These are phyloP conservation scores for Pelagia noctiluca DNA, from an alignment of 30 jellyfish, hydroid and myxozoan genomes.

Conservation along the genomic window DNA sequence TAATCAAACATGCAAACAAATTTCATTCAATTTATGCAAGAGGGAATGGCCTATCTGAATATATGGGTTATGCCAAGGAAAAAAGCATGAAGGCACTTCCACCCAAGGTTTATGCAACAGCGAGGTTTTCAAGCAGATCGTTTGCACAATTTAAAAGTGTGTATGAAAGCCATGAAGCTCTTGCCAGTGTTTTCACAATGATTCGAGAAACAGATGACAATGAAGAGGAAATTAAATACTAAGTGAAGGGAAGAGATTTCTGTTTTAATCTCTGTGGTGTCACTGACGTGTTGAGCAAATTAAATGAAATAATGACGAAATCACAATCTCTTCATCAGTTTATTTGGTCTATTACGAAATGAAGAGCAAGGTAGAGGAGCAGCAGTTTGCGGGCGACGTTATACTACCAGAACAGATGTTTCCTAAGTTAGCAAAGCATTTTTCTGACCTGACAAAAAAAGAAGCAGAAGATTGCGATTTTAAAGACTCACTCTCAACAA, in stretches of 20 bases:
- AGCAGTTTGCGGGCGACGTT: constrained; percentile 15
- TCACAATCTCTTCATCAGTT: constrained; percentile 33
- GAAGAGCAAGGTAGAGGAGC: constrained; percentile 36
- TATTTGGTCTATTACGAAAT: constrained; percentile 37
- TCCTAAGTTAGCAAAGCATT: constrained; percentile 29
- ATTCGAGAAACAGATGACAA: constrained; percentile 43
- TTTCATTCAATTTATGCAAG: constrained; percentile 42
- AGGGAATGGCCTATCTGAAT: constrained; percentile 57
- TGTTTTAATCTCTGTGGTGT: constrained; percentile 35
- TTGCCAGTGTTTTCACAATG: constrained; percentile 22
- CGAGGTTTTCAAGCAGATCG: constrained; percentile 44
- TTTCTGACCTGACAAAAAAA: constrained; percentile 21
- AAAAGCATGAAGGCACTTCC: constrained; percentile 36
- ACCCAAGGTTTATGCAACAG: constrained; percentile 16
- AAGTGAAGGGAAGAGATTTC: constrained; percentile 46
- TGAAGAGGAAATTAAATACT: constrained; percentile 39
- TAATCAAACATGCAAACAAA: constrained; percentile 45
- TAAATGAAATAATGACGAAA: constrained; percentile 53
- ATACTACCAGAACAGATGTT: constrained; percentile 29
- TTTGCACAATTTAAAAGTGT: constrained; percentile 38
- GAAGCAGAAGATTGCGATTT: constrained; percentile 39
- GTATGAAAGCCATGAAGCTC: constrained; percentile 55
- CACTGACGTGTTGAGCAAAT: constrained; percentile 38
- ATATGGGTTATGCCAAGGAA: constrained; percentile 51
- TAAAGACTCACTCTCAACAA: no score